Conservation (phyloP, 2,797 vertebrate genomes). For the Arnoldichthys spilopterus region DNA sequence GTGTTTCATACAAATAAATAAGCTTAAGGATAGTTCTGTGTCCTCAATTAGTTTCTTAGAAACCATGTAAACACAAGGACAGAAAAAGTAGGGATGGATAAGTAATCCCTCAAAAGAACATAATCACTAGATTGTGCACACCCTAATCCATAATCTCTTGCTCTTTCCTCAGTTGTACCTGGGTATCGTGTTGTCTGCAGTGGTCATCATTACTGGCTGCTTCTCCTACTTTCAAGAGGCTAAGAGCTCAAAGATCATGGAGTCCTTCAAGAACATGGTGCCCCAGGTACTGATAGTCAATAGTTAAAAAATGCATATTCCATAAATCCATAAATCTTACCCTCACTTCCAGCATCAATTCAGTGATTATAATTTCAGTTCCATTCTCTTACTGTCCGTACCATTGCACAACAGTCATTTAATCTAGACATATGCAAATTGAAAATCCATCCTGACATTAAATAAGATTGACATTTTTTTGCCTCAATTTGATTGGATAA, state of each 20-base stretch:
- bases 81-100: neutral
- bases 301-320: neutral
- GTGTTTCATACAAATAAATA: neutral
- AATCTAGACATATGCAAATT: neutral
- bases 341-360: neutral
- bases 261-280: slow-evolving; percentile 95
- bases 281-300: slow-evolving; percentile 83
- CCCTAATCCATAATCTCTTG: neutral
- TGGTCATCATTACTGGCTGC: slow-evolving; percentile 93
- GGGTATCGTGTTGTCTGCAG: slow-evolving; percentile 89
- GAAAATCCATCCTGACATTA: neutral
- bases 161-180: slow-evolving; percentile 82
- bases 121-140: neutral
- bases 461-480: neutral
- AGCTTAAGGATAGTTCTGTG: neutral
- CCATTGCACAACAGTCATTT: neutral
- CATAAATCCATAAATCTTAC: neutral
- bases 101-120: neutral
- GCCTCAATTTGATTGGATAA: neutral
- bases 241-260: slow-evolving; percentile 96
- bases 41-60: neutral
- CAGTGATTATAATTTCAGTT: neutral
- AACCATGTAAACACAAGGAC: slow-evolving; percentile 1
- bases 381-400: neutral
- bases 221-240: slow-evolving; percentile 95